Evolutionary conservation across 2,888 invertebrate species (phyloP).

Genomic region (Sinohyriopsis cumingii): DNA sequence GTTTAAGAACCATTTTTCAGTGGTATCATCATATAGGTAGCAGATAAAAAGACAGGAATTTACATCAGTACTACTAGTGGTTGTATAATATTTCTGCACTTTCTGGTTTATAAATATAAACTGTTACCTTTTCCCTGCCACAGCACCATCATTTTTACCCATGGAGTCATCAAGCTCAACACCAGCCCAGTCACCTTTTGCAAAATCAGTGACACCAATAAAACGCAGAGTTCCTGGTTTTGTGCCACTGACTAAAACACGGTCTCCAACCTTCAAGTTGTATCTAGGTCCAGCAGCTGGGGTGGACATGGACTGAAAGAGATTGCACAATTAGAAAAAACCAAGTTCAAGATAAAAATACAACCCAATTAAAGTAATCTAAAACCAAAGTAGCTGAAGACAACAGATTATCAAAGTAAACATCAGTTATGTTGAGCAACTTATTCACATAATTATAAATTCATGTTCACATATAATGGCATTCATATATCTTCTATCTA

Average conservation of each 20-base stretch:
- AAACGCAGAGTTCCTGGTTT: slow-evolving; percentile 90
- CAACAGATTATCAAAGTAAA: too few relatives aligned
- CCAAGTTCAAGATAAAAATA: too few relatives aligned
- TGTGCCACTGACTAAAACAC: slow-evolving; percentile 70
- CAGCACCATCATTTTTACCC: slow-evolving; percentile 97
- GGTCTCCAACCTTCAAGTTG: slow-evolving; percentile 62
- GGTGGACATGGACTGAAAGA: slow-evolving; percentile 19
- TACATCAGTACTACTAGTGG: not conserved
- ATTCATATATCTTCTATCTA: too few relatives aligned
- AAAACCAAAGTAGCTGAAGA: too few relatives aligned
- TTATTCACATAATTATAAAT: too few relatives aligned
- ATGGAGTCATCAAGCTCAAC: slow-evolving; percentile 93
- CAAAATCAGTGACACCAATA: slow-evolving; percentile 91
- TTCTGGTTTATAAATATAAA: not conserved
- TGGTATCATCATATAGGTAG: too few relatives aligned
- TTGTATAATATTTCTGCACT: not conserved
- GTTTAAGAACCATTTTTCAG: too few relatives aligned
- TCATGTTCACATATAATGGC: too few relatives aligned
- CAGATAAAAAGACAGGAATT: not conserved
- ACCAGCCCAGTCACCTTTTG: slow-evolving; percentile 95
- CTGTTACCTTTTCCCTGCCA: slow-evolving; percentile 88
- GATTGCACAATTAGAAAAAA: not conserved
- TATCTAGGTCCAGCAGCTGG: slow-evolving; percentile 30
- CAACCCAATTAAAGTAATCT: too few relatives aligned
- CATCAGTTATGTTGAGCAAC: too few relatives aligned